Evolutionary conservation across 2,113 vertebrate genomes (phyloP).

Genomic region (Vanacampus margaritifer): DNA sequence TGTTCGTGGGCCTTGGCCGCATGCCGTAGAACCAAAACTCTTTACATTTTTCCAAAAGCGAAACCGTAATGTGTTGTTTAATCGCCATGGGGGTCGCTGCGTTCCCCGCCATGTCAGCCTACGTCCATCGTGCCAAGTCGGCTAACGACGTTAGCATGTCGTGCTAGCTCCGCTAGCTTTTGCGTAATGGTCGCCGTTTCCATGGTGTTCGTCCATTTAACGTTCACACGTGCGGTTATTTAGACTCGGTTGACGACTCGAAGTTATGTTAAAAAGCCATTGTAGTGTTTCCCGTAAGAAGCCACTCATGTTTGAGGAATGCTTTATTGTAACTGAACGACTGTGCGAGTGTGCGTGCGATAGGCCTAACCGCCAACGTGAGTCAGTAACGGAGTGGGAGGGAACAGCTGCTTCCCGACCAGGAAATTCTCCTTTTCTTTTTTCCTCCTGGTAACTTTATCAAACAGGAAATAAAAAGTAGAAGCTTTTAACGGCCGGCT

Average conservation of each 20-base stretch:
- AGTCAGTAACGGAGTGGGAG: conserved; percentile 57
- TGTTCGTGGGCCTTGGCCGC: background rate
- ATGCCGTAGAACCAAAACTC: background rate
- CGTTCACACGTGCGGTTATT: background rate
- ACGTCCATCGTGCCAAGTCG: conserved; percentile 16
- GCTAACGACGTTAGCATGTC: conserved; percentile 44
- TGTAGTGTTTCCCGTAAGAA: background rate
- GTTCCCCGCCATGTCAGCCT: conserved; percentile 15
- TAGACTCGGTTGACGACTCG: background rate
- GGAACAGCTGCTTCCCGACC: conserved; percentile 60
- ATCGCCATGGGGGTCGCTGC: background rate
- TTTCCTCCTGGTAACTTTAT: background rate
- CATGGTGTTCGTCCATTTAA: conserved; percentile 32
- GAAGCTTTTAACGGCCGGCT: background rate
- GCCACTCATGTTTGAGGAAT: background rate
- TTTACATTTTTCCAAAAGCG: background rate
- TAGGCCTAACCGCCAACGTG: conserved; percentile 55
- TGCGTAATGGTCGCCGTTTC: conserved; percentile 55
- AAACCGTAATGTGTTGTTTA: background rate
- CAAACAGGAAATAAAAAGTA: background rate
- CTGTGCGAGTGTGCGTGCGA: conserved; percentile 63
- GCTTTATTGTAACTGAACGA: conserved; percentile 14
- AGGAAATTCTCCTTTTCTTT: conserved; percentile 16
- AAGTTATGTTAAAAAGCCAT: background rate
- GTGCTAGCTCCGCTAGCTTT: conserved; percentile 12